Conservation (phyloP, 1,140 invertebrate species). For the Nasonia vitripennis region DNA sequence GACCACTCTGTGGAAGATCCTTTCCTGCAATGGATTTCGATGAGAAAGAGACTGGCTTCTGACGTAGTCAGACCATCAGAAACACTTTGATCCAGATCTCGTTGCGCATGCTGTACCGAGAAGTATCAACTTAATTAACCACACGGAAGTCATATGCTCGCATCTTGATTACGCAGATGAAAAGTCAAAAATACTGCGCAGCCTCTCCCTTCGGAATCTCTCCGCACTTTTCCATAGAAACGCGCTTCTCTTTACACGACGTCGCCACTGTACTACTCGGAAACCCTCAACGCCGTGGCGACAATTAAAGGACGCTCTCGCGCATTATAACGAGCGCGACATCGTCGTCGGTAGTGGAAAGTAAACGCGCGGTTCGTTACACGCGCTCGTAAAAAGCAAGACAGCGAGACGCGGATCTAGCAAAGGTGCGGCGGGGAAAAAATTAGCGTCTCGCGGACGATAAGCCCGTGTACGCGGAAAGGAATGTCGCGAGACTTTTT, state of each 20-base stretch:
- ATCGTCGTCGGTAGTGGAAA: neutral
- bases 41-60: too few species aligned
- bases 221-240: neutral
- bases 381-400: constrained; percentile 35
- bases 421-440: constrained; percentile 3
- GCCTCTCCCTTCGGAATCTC: neutral
- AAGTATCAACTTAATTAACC: constrained; percentile 29
- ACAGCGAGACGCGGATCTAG: constrained; percentile 20
- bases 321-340: constrained; percentile 35
- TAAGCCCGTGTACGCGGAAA: constrained; percentile 11
- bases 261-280: constrained; percentile 1
- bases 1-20: neutral
- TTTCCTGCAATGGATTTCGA: neutral
- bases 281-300: neutral
- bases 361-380: constrained; percentile 39
- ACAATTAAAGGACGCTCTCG: constrained; percentile 34
- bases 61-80: too few species aligned
- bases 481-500: constrained; percentile 24
- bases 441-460: constrained; percentile 16
- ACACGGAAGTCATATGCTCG: neutral
- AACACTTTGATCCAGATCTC: too few species aligned
- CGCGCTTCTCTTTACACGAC: neutral
- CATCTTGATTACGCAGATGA: neutral
- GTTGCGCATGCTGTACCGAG: neutral
- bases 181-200: neutral